Evolutionary conservation across 1,140 invertebrate species (phyloP).

Genomic region (Maniola jurtina): DNA sequence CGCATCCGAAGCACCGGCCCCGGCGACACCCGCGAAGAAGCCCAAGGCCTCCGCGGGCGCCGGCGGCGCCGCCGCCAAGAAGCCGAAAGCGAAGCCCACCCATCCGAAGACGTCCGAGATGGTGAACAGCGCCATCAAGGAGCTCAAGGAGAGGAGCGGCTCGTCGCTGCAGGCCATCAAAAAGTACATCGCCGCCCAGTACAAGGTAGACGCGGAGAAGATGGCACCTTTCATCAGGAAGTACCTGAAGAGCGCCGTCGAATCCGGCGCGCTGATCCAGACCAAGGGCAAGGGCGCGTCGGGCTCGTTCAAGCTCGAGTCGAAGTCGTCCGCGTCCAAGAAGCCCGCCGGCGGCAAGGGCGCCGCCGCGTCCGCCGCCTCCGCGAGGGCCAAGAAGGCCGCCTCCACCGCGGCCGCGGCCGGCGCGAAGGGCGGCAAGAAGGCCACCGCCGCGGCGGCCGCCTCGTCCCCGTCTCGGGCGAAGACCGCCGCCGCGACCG

Average conservation of each 20-base stretch:
- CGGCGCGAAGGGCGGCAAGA: constrained; percentile 25
- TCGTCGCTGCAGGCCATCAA: constrained; percentile 83
- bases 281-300: constrained; percentile 82
- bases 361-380: constrained; percentile 19
- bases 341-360: constrained; percentile 31
- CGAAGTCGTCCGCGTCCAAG: constrained; percentile 42
- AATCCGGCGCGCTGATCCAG: constrained; percentile 79
- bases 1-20: constrained; percentile 42
- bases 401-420: constrained; percentile 25
- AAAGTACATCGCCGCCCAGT: constrained; percentile 81
- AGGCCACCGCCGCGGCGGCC: constrained; percentile 29
- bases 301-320: constrained; percentile 80
- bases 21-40: constrained; percentile 42
- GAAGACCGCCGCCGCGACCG: constrained; percentile 33
- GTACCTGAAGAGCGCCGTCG: constrained; percentile 80
- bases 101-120: constrained; percentile 79
- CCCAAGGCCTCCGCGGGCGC: constrained; percentile 35
- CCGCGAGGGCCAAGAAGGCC: constrained; percentile 27
- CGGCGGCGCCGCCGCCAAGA: constrained; percentile 50
- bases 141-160: constrained; percentile 80
- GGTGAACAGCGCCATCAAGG: constrained; percentile 81
- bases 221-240: constrained; percentile 82
- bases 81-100: constrained; percentile 62
- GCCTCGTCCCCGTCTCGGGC: constrained; percentile 35
- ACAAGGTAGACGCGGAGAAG: constrained; percentile 81